Evolutionary conservation across 1,140 invertebrate genomes (phyloP).

Genomic region (Aplysia californica): DNA sequence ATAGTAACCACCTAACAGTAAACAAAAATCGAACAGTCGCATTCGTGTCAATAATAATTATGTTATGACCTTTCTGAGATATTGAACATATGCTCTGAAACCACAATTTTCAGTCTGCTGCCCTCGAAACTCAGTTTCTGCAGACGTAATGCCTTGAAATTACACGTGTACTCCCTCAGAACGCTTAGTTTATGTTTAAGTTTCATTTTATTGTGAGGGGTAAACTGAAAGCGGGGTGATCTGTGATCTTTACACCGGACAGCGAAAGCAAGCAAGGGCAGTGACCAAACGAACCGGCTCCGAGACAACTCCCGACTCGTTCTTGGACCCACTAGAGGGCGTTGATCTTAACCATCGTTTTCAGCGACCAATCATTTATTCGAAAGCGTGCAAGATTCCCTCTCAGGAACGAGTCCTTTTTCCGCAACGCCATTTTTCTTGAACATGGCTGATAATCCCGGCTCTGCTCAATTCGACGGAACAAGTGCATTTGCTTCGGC

Average conservation of each 20-base stretch:
- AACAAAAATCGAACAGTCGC: too few species aligned
- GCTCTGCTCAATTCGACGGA: slow-evolving; percentile 44
- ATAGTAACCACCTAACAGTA: too few species aligned
- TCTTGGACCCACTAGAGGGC: not conserved
- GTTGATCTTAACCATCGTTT: not conserved
- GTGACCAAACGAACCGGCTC: not conserved
- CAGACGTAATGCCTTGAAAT: too few species aligned
- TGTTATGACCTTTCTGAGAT: too few species aligned
- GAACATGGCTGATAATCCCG: slow-evolving; percentile 49
- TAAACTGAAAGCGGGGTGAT: not conserved
- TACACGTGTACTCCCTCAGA: too few species aligned
- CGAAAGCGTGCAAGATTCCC: not conserved
- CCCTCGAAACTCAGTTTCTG: too few species aligned
- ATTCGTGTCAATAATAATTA: too few species aligned
- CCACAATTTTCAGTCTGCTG: too few species aligned
- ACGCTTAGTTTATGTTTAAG: too few species aligned
- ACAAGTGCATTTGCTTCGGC: slow-evolving; percentile 63
- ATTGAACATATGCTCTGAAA: too few species aligned
- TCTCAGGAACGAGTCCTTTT: slow-evolving; percentile 14
- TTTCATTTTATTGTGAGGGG: not conserved
- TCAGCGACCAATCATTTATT: not conserved
- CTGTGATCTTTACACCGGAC: not conserved
- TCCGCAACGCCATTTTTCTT: slow-evolving; percentile 46
- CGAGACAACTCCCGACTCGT: not conserved
- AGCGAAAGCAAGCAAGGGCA: not conserved